Percentiles rank a stretch among this genome's conserved stretches.
Evolutionary conservation across 1,140 invertebrate species (phyloP).

Genomic region (Temnothorax longispinosus): DNA sequence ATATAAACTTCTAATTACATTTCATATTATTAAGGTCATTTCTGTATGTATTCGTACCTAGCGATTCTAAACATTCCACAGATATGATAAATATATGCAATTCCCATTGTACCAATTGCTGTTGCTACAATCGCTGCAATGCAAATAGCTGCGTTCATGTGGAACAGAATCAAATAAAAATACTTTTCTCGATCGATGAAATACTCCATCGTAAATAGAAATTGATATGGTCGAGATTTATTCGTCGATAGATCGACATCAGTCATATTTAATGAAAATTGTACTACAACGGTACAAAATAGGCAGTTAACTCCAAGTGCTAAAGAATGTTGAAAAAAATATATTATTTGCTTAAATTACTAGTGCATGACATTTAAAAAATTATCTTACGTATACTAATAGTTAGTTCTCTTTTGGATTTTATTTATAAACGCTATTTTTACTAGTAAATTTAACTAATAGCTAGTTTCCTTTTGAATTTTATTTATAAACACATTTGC

Average conservation of each 20-base stretch:
- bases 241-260: neutral
- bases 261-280: neutral
- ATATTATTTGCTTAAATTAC: too few relatives aligned
- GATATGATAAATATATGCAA: neutral
- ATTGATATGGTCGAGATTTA: neutral
- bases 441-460: neutral
- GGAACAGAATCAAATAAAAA: neutral
- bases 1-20: neutral
- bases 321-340: neutral
- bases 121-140: neutral
- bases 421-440: neutral
- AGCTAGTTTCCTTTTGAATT: neutral
- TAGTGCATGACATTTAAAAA: too few relatives aligned
- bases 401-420: neutral
- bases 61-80: constrained; percentile 22
- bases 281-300: neutral
- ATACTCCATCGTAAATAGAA: neutral
- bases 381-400: too few relatives aligned
- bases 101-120: neutral
- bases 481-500: neutral
- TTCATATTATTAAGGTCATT: neutral
- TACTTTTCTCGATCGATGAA: constrained; percentile 8
- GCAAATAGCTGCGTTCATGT: neutral
- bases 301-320: neutral
- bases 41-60: neutral